Conservation (phyloP, 2,888 invertebrate species). For the Schizotus pectinicornis region DNA sequence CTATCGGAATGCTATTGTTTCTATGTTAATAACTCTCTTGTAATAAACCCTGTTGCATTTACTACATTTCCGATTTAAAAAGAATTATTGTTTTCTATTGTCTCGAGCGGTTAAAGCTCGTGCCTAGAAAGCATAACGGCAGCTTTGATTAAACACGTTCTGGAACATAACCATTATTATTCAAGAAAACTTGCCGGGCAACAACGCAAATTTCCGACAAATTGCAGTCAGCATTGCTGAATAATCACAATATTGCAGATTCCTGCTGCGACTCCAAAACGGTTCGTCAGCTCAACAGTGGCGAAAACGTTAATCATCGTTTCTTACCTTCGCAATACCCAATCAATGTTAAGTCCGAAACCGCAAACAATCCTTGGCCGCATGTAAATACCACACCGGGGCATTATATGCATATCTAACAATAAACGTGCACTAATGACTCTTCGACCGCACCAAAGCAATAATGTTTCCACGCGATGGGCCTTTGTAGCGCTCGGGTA, state of each 20-base stretch:
- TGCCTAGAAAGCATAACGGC: constrained; percentile 25
- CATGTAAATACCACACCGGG: neutral
- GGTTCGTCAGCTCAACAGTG: too few relatives aligned
- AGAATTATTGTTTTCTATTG: constrained; percentile 25
- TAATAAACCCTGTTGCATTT: constrained; percentile 31
- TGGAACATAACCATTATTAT: too few relatives aligned
- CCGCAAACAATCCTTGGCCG: neutral
- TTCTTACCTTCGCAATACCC: too few relatives aligned
- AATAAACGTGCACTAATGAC: constrained; percentile 1
- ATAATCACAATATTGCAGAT: constrained; percentile 1
- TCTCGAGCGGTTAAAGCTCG: constrained; percentile 25
- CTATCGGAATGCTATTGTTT: constrained; percentile 39
- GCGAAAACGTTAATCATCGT: too few relatives aligned
- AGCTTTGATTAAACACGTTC: neutral
- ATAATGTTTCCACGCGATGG: neutral
- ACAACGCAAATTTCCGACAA: constrained; percentile 1
- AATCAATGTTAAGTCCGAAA: too few relatives aligned
- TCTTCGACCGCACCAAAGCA: neutral
- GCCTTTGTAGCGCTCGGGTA: neutral
- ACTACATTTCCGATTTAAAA: constrained; percentile 33
- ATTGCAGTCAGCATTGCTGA: constrained; percentile 10
- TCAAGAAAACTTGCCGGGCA: too few relatives aligned
- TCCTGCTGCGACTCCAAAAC: neutral
- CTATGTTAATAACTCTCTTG: constrained; percentile 34
- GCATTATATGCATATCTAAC: neutral